Base-by-base conservation (phyloP, 1,140 invertebrate genomes). In the Drosophila leontia region DNA sequence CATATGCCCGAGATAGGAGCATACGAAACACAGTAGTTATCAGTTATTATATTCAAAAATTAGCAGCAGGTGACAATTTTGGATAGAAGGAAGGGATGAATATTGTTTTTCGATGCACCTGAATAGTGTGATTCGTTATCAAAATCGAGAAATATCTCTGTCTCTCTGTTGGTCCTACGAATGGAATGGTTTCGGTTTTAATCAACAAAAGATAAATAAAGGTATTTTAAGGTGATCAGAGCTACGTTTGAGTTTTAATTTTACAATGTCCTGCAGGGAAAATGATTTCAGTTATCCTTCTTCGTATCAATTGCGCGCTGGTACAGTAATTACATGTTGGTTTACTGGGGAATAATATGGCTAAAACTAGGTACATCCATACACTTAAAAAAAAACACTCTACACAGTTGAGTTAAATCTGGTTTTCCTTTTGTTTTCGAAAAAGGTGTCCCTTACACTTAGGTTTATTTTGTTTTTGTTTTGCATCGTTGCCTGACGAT, bases 401-500 rank as follows among this genome's bases (percentile, higher is more conserved):
- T 87, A 87, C 84, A 60, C 77, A 88, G 45, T 79, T 82, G 62
- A 85, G 80, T 82, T 72, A 78, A 61, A 60, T 61, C 35, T 82
- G 51, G 12, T 34, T 53, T 61, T 60, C 13, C 41, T 61, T 82
- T 58, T 57, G 62, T 58, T 69, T 63, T 39, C 23, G 23, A 42
- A 55, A 55, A 37, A 15, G 34, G 34, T 44, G 53, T 44, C n/a
- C 15, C 34, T 65, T 47, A 35, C 34, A 61, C 26, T 60, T 35
- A 39, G 15, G 55, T 64, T 61, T 44, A 34, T 58, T 39, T 55
- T 63, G 39, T 71, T 58, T 55, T 80, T 85, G 63, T 82, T 90
- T 90, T 90, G 70, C 67, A 88, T 88, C 85, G 85, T 90, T 88
- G 85, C 78, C 86, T 85, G 69, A 85, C 86, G 81, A 85, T 88